Evolutionary conservation across 35 echinoderm and acorn worm species (phyloP).

Genomic region (Acanthaster planci): DNA sequence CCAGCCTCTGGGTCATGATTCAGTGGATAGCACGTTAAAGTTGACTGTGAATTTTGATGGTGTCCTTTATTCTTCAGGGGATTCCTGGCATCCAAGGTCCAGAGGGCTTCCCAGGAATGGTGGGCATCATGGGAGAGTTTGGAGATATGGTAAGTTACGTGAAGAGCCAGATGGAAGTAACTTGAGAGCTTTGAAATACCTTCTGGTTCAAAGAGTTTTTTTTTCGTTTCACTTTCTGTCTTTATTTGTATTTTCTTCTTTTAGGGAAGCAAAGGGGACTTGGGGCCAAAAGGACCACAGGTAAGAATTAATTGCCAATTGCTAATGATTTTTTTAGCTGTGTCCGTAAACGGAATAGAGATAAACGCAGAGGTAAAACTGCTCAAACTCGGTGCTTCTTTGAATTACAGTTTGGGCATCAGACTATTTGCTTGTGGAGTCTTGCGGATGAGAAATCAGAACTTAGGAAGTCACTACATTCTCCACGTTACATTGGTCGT

Average conservation of each 20-base stretch:
- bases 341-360: too few relatives aligned
- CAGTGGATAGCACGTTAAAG: background rate
- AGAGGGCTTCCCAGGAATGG: slow-evolving; percentile 31
- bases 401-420: too few relatives aligned
- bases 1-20: background rate
- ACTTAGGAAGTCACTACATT: too few relatives aligned
- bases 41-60: background rate
- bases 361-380: too few relatives aligned
- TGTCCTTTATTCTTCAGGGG: slow-evolving; percentile 28
- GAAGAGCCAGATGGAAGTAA: background rate
- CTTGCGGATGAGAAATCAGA: too few relatives aligned
- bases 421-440: too few relatives aligned
- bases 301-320: background rate
- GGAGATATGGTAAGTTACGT: slow-evolving; percentile 42
- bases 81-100: slow-evolving; percentile 28
- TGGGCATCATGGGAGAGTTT: slow-evolving; percentile 25
- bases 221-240: too few relatives aligned
- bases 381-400: too few relatives aligned
- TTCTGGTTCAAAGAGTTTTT: too few relatives aligned
- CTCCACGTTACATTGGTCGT: too few relatives aligned
- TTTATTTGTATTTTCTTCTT: background rate
- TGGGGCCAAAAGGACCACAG: slow-evolving; percentile 13
- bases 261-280: background rate
- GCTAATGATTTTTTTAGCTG: too few relatives aligned
- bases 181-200: too few relatives aligned